Evolutionary conservation across 2,888 invertebrate genomes (phyloP).

Genomic region (Margaritifera margaritifera): DNA sequence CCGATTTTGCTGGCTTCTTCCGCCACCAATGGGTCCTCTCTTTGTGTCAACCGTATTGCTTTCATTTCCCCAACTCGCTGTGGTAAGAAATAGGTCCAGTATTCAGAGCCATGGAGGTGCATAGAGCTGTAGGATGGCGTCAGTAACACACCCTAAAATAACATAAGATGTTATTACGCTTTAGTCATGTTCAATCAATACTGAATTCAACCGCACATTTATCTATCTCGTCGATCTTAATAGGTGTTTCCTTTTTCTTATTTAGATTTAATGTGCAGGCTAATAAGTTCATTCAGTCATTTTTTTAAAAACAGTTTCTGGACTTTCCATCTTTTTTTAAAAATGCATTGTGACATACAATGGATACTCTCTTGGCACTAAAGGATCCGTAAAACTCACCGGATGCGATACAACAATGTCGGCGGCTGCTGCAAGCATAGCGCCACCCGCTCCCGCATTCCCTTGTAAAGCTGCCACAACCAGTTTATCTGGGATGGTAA

Average conservation of each 20-base stretch:
- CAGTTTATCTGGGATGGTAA: slow-evolving; percentile 21
- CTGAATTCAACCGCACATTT: too few relatives aligned
- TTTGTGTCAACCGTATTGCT: slow-evolving; percentile 7
- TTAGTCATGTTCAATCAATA: not conserved
- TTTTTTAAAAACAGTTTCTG: too few relatives aligned
- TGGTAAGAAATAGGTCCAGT: slow-evolving; percentile 26
- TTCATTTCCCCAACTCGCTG: slow-evolving; percentile 14
- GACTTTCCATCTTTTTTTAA: too few relatives aligned
- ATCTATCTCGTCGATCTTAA: too few relatives aligned
- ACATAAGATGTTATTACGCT: slow-evolving; percentile 2
- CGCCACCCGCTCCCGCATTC: slow-evolving; percentile 29
- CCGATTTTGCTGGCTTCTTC: slow-evolving; percentile 5
- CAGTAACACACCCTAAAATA: slow-evolving; percentile 18
- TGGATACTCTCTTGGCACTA: too few relatives aligned
- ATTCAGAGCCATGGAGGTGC: slow-evolving; percentile 28
- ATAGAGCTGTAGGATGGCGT: slow-evolving; percentile 29
- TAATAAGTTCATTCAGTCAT: too few relatives aligned
- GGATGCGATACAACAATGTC: slow-evolving; percentile 15
- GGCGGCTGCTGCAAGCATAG: slow-evolving; percentile 25
- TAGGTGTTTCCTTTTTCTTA: too few relatives aligned
- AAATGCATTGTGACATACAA: too few relatives aligned
- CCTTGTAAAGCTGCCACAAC: slow-evolving; percentile 16
- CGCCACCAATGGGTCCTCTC: slow-evolving; percentile 2
- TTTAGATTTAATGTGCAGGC: too few relatives aligned
- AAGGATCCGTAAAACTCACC: slow-evolving; percentile 5